Evolutionary conservation across 2,113 vertebrate species (phyloP).

Genomic region (Hippocampus barbouri): DNA sequence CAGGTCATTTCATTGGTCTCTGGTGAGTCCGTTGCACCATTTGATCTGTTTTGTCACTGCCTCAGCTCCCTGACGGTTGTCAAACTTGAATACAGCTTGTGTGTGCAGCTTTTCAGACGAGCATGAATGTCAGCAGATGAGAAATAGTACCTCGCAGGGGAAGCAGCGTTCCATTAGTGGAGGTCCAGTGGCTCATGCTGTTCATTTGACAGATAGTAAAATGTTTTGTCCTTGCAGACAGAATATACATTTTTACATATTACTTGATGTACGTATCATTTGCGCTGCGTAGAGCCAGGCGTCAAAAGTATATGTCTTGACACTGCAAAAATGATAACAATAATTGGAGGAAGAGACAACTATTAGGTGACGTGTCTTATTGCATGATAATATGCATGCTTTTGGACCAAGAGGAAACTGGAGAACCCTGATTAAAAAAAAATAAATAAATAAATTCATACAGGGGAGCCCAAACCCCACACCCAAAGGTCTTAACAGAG

Average conservation of each 20-base stretch:
- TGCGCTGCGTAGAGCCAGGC: background rate
- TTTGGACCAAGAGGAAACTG: background rate
- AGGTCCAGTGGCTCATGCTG: constrained; percentile 24
- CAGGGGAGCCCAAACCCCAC: background rate
- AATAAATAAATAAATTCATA: background rate
- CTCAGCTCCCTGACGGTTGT: constrained; percentile 32
- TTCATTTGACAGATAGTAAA: constrained; percentile 44
- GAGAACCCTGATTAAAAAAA: background rate
- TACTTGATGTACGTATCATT: background rate
- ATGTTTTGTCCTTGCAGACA: constrained; percentile 10
- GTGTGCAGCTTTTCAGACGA: constrained; percentile 46
- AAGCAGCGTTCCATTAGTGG: constrained; percentile 22
- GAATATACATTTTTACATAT: background rate
- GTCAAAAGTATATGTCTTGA: background rate
- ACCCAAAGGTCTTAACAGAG: background rate
- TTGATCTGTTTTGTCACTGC: constrained; percentile 45
- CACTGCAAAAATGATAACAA: background rate
- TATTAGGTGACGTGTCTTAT: too few species aligned
- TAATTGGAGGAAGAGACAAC: background rate
- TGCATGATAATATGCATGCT: background rate
- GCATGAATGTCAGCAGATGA: constrained; percentile 32
- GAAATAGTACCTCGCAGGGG: constrained; percentile 29
- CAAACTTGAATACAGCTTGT: constrained; percentile 49
- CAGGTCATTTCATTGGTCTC: constrained; percentile 38
- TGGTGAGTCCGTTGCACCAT: constrained; percentile 25